Percentiles rank a stretch among this genome's conserved stretches.
These are phyloP conservation scores for Heterotilapia buettikoferi DNA, from an alignment of 2,113 vertebrate genomes.

Conservation along the genomic window DNA sequence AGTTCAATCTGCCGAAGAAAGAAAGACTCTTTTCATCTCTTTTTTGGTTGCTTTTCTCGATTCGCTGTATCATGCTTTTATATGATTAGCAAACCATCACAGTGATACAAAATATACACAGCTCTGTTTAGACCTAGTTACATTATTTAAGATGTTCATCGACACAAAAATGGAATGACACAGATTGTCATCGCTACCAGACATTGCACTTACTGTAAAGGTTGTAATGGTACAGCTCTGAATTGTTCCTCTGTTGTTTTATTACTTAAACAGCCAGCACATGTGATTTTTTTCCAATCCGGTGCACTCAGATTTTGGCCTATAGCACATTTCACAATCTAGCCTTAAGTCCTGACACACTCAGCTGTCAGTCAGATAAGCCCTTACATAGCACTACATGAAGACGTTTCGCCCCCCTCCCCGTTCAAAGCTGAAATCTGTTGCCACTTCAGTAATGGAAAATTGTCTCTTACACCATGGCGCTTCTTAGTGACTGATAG, in stretches of 20 bases:
- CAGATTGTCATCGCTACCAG: not conserved
- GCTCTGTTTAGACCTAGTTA: not conserved
- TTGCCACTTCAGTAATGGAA: slow-evolving; percentile 66
- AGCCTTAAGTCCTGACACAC: slow-evolving; percentile 48
- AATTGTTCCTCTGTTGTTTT: not conserved
- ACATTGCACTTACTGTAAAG: not conserved
- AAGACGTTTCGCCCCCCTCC: not conserved
- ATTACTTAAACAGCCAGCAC: slow-evolving; percentile 1
- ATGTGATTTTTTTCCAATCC: not conserved
- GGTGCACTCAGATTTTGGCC: slow-evolving; percentile 1
- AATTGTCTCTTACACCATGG: slow-evolving; percentile 60
- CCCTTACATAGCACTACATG: slow-evolving; percentile 52
- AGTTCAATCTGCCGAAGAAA: not conserved
- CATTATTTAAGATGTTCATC: not conserved
- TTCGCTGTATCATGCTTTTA: not conserved
- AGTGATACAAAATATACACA: not conserved
- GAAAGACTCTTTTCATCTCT: not conserved
- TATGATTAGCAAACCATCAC: not conserved
- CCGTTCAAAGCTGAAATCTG: slow-evolving; percentile 56
- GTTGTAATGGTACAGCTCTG: not conserved
- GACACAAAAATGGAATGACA: not conserved
- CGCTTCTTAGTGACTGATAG: slow-evolving; percentile 63
- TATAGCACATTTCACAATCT: slow-evolving; percentile 28
- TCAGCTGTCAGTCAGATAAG: slow-evolving; percentile 63
- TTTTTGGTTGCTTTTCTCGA: not conserved